These are phyloP conservation scores for Drepana falcataria DNA, from an alignment of 2,888 invertebrate genomes.

Conservation along the genomic window DNA sequence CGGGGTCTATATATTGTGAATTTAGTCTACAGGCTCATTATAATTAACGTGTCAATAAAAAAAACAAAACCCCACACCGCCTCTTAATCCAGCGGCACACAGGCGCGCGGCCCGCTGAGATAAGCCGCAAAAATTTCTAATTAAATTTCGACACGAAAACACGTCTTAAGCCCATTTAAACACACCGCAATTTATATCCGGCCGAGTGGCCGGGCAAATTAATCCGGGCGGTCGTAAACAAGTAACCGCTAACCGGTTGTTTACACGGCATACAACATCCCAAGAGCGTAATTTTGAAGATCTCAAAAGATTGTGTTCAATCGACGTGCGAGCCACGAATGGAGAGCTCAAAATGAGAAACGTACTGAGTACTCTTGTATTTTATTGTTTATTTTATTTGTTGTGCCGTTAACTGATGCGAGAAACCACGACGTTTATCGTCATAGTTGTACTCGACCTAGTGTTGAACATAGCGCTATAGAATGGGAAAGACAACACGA, in stretches of 20 bases:
- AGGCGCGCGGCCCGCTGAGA: background rate
- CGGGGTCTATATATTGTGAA: no score
- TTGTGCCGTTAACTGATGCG: background rate
- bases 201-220: slow-evolving; percentile 38
- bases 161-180: slow-evolving; percentile 29
- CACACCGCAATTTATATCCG: slow-evolving; percentile 37
- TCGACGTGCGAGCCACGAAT: background rate
- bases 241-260: slow-evolving; percentile 17
- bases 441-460: background rate
- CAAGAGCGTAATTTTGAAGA: slow-evolving; percentile 3
- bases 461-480: background rate
- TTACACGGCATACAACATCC: slow-evolving; percentile 4
- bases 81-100: background rate
- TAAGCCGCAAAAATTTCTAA: slow-evolving; percentile 30
- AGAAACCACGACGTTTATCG: background rate
- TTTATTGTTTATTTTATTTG: background rate
- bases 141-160: slow-evolving; percentile 28
- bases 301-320: background rate
- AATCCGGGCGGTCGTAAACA: slow-evolving; percentile 38
- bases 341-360: background rate
- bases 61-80: no score
- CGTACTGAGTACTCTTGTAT: background rate
- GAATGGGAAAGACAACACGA: no score
- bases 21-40: no score
- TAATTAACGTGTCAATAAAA: no score